Conservation (phyloP, 2,113 vertebrate genomes). For the Crypturellus undulatus region DNA sequence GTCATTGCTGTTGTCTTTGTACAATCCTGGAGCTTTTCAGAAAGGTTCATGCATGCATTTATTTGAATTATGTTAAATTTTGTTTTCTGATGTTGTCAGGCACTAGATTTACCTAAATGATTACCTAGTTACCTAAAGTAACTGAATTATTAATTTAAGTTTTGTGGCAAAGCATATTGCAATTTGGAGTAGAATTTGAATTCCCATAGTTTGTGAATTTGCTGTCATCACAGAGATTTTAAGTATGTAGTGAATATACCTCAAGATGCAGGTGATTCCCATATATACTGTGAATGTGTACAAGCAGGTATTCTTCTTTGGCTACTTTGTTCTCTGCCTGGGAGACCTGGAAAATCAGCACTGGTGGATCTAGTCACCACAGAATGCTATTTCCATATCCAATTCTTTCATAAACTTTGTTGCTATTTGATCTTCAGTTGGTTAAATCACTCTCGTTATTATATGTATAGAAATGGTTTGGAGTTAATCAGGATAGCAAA, state of each 20-base stretch:
- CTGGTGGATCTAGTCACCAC: neutral
- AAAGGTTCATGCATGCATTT: neutral
- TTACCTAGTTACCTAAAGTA: too few relatives aligned
- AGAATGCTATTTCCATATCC: neutral
- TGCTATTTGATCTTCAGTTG: neutral
- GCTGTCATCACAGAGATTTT: neutral
- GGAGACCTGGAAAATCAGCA: neutral
- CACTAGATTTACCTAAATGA: neutral
- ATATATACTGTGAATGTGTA: neutral
- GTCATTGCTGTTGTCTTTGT: neutral
- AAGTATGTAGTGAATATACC: neutral
- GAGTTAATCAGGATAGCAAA: neutral
- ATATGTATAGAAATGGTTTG: neutral
- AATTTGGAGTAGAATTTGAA: neutral
- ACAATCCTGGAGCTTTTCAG: constrained; percentile 5
- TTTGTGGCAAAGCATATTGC: neutral
- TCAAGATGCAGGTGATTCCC: neutral
- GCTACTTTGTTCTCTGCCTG: neutral
- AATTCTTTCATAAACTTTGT: neutral
- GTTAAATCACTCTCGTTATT: neutral
- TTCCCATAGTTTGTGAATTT: neutral
- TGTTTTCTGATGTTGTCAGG: neutral
- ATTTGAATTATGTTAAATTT: neutral
- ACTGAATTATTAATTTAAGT: too few relatives aligned
- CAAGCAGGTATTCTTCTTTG: neutral